Conservation (phyloP, 2,888 invertebrate species). For the Chrysolina haemoptera region DNA sequence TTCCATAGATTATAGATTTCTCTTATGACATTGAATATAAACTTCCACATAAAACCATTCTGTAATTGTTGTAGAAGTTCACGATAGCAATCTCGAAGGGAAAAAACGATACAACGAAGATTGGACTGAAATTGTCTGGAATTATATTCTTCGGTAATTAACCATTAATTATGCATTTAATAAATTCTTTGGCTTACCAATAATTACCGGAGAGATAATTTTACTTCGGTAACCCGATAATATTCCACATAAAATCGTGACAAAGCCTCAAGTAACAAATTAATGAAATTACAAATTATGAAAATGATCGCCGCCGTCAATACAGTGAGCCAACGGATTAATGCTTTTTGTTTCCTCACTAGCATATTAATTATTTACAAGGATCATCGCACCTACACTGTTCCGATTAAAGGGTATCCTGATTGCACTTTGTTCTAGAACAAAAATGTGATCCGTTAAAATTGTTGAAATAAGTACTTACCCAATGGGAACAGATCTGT, state of each 20-base stretch:
- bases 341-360: conserved; percentile 37
- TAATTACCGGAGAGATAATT: conserved; percentile 69
- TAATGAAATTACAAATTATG: conserved; percentile 73
- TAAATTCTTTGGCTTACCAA: conserved; percentile 68
- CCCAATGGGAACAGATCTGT: conserved; percentile 42
- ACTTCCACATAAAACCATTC: neutral
- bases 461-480: conserved; percentile 48
- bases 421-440: conserved; percentile 51
- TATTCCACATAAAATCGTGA: conserved; percentile 72
- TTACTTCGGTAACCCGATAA: conserved; percentile 68
- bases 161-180: conserved; percentile 70
- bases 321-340: conserved; percentile 60
- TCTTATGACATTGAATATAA: too few relatives aligned
- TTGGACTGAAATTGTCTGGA: conserved; percentile 48
- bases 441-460: conserved; percentile 48
- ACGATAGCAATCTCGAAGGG: conserved; percentile 40
- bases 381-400: conserved; percentile 53
- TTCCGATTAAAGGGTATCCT: conserved; percentile 54
- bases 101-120: conserved; percentile 42
- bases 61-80: conserved; percentile 2
- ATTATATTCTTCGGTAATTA: conserved; percentile 63
- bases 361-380: conserved; percentile 53
- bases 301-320: conserved; percentile 70
- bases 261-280: conserved; percentile 71
- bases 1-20: too few relatives aligned